A percentile compares a stretch with the other conserved stretches of the same genome.
These are phyloP conservation scores for Saguinus midas DNA, from an alignment of 2,113 vertebrate species.

Conservation along the genomic window DNA sequence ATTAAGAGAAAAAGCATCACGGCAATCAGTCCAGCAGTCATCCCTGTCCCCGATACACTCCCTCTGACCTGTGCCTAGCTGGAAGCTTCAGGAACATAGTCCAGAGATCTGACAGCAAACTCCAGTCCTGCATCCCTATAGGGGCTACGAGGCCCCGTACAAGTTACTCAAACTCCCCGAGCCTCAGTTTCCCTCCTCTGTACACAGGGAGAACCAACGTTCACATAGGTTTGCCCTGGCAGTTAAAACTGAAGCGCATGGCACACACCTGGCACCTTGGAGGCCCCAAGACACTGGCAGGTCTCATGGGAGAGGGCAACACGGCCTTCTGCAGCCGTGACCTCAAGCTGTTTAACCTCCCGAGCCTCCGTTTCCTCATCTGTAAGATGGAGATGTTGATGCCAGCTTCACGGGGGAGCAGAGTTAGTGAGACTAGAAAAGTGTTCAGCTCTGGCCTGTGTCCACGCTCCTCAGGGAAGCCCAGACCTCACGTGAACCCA, in stretches of 20 bases:
- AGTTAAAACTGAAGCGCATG: not conserved
- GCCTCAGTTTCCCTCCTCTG: not conserved
- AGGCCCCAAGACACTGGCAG: not conserved
- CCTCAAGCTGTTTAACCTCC: not conserved
- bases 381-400: not conserved
- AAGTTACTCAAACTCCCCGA: not conserved
- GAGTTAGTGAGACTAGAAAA: not conserved
- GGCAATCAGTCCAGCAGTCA: not conserved
- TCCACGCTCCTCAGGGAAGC: fast-evolving
- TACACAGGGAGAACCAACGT: no score
- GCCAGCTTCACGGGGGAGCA: not conserved
- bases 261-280: not conserved
- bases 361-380: not conserved
- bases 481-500: fast-evolving
- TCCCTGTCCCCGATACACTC: not conserved
- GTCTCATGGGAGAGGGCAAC: not conserved
- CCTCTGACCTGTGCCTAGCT: not conserved
- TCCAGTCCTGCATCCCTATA: not conserved
- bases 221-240: not conserved
- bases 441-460: no score
- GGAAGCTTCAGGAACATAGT: not conserved
- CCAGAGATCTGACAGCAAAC: not conserved
- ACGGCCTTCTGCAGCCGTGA: not conserved
- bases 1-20: no score
- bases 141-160: fast-evolving